Evolutionary conservation across 35 echinoderm and acorn worm species (phyloP).

Genomic region (Holothuria glaberrima): DNA sequence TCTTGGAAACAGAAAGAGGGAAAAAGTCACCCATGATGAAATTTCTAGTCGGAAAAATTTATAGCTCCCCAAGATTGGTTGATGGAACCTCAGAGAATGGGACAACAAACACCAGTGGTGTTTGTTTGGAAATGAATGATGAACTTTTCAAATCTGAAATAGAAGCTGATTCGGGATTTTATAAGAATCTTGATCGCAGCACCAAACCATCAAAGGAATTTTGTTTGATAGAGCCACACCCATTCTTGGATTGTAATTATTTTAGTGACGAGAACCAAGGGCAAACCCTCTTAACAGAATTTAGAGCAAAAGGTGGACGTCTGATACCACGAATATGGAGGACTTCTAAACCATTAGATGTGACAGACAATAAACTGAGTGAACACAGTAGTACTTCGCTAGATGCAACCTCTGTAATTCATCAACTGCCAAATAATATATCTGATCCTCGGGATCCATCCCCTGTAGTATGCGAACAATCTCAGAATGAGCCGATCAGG

Average conservation of each 20-base stretch:
- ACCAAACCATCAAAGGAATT: slow-evolving; percentile 64
- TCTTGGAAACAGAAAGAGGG: slow-evolving; percentile 72
- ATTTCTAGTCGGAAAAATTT: slow-evolving; percentile 70
- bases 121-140: neutral
- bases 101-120: neutral
- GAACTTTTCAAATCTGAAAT: slow-evolving; percentile 5
- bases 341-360: neutral
- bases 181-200: slow-evolving; percentile 67
- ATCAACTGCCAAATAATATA: neutral
- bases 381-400: neutral
- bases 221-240: slow-evolving; percentile 56
- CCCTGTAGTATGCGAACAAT: neutral
- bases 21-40: slow-evolving; percentile 49
- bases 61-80: slow-evolving; percentile 57
- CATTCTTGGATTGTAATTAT: slow-evolving; percentile 69
- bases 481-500: neutral
- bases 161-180: slow-evolving; percentile 10
- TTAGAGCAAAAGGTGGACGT: slow-evolving; percentile 81
- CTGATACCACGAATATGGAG: slow-evolving; percentile 33
- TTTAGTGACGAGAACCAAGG: slow-evolving; percentile 56
- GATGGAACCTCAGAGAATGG: neutral
- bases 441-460: no score
- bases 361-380: neutral
- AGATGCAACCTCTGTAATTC: neutral
- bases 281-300: slow-evolving; percentile 75